phyloP scores from a whole-genome alignment of 2,797 vertebrate genomes.

The Cygnus olor region DNA sequence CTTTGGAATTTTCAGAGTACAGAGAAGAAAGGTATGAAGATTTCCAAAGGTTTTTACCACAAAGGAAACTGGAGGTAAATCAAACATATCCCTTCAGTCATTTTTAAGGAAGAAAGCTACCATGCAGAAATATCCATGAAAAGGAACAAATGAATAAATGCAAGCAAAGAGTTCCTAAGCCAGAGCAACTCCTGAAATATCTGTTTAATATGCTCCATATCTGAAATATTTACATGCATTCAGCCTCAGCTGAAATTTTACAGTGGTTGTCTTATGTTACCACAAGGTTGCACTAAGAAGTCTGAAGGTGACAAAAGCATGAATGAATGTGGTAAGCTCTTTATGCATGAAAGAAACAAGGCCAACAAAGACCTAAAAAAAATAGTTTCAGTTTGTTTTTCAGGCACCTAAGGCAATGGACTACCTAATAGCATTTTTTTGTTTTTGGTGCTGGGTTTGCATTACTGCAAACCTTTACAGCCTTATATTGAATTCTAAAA shows the following conservation, averaged over 20 bases:
- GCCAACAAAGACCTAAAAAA: not conserved
- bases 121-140: not conserved
- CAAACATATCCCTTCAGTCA: not conserved
- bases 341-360: slow-evolving; percentile 13
- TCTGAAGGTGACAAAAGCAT: slow-evolving; percentile 49
- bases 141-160: not conserved
- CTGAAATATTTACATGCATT: slow-evolving; percentile 27
- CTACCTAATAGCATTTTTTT: not conserved
- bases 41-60: not conserved
- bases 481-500: not conserved
- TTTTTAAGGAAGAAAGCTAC: not conserved
- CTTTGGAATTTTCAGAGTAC: not conserved
- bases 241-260: slow-evolving; percentile 24
- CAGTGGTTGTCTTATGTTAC: not conserved
- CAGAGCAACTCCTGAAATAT: not conserved
- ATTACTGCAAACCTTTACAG: not conserved
- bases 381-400: not conserved
- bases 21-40: not conserved
- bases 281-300: slow-evolving; percentile 29
- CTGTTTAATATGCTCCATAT: not conserved
- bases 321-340: slow-evolving; percentile 3
- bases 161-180: not conserved
- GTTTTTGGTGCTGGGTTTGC: not conserved
- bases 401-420: not conserved
- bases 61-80: not conserved